Percentiles rank a stretch among this genome's conserved stretches.
phyloP scores from a whole-genome alignment of 1,140 invertebrate genomes.

The Sarcophaga bullata region DNA sequence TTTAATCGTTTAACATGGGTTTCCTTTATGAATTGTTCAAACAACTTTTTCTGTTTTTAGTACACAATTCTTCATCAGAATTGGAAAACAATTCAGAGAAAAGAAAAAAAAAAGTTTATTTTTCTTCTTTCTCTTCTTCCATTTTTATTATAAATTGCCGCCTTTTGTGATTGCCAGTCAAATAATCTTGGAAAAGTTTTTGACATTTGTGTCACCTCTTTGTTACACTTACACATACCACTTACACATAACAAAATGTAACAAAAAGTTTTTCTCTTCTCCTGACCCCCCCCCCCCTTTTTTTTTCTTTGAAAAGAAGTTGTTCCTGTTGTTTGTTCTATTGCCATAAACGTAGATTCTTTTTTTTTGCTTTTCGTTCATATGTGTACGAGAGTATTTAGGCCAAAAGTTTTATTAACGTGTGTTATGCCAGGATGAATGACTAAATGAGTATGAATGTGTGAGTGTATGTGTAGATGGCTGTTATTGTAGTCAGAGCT shows the following conservation, averaged over 20 bases:
- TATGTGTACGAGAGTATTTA: not conserved
- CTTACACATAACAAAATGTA: not conserved
- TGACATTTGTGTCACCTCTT: conserved; percentile 23
- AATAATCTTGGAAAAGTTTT: conserved; percentile 10
- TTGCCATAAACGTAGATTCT: not conserved
- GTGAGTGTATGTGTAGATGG: not conserved
- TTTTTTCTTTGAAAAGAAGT: not conserved
- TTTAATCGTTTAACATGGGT: too few relatives aligned
- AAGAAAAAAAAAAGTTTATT: not conserved
- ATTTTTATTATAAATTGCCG: not conserved
- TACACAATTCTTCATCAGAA: too few relatives aligned
- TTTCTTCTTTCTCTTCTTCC: not conserved
- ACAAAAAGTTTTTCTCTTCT: conserved; percentile 4
- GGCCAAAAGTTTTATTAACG: not conserved
- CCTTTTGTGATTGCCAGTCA: conserved; percentile 1
- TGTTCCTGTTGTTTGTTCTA: not conserved
- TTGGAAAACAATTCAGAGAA: not conserved
- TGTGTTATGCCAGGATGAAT: not conserved
- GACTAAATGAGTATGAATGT: too few relatives aligned
- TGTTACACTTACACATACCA: not conserved
- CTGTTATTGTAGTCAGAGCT: not conserved
- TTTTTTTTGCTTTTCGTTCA: too few relatives aligned
- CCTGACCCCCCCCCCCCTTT: not conserved
- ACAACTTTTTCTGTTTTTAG: too few relatives aligned
- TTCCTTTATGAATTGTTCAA: too few relatives aligned